Evolutionary conservation across 2,113 vertebrate species (phyloP).

Genomic region (Lichenostomus cassidix): DNA sequence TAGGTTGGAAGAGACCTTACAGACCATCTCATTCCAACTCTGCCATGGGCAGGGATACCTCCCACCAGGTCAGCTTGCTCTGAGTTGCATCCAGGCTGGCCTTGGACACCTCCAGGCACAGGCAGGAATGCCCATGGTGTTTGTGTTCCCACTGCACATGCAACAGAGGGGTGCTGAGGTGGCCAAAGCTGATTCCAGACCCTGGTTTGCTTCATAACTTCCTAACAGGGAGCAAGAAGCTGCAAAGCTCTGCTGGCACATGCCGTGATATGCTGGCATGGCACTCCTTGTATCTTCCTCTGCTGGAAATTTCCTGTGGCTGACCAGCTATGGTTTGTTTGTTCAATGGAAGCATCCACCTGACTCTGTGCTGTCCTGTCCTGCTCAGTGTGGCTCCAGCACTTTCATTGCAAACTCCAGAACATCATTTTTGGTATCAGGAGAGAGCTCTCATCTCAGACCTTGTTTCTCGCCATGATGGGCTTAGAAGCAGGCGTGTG

Average conservation of each 20-base stretch:
- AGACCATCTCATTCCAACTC: not conserved
- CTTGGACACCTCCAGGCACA: not conserved
- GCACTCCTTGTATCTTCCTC: not conserved
- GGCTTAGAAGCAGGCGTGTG: not conserved
- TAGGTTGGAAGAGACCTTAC: not conserved
- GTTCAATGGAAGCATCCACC: not conserved
- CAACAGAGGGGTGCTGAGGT: not conserved
- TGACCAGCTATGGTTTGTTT: accelerated
- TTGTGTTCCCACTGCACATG: not conserved
- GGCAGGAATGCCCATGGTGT: not conserved
- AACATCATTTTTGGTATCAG: not conserved
- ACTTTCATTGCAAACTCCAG: not conserved
- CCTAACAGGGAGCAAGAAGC: not conserved
- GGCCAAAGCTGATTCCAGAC: not conserved
- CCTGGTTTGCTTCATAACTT: not conserved
- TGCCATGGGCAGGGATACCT: not conserved
- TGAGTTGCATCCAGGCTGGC: not conserved
- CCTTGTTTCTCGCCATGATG: not conserved
- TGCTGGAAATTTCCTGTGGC: not conserved
- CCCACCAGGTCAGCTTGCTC: not conserved
- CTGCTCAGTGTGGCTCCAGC: not conserved
- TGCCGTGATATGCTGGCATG: accelerated
- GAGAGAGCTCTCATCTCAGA: not conserved
- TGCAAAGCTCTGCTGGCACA: not conserved
- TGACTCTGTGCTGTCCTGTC: not conserved